These are phyloP conservation scores for Mesoclemmys tuberculata DNA, from an alignment of 2,113 vertebrate species.

Conservation along the genomic window DNA sequence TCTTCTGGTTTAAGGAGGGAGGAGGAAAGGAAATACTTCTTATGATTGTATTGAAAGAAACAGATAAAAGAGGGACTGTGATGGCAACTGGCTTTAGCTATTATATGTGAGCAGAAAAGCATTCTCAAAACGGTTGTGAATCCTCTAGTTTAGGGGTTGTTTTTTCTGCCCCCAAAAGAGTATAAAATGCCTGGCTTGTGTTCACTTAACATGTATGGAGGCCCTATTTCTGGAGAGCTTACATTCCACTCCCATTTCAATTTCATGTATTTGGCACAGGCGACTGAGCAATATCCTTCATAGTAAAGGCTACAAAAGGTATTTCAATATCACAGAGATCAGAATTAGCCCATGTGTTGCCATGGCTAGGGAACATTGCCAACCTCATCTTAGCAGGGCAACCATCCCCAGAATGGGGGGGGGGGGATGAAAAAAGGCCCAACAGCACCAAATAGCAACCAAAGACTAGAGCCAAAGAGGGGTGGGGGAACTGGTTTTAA, in stretches of 20 bases:
- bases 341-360: background rate
- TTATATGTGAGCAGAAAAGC: slow-evolving; percentile 1
- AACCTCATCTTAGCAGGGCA: background rate
- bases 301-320: background rate
- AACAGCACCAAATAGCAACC: accelerated
- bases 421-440: background rate
- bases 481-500: accelerated
- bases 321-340: background rate
- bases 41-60: slow-evolving; percentile 40
- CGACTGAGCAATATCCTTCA: slow-evolving; percentile 14
- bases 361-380: background rate
- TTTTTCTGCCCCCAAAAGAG: background rate
- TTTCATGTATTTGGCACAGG: slow-evolving; percentile 14
- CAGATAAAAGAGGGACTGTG: slow-evolving; percentile 27
- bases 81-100: slow-evolving; percentile 18
- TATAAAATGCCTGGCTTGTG: background rate
- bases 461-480: accelerated
- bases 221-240: background rate
- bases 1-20: background rate
- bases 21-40: slow-evolving; percentile 35
- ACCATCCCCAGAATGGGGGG: accelerated
- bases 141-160: background rate
- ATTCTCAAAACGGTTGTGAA: background rate
- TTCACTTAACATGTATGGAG: background rate
- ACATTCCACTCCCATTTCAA: slow-evolving; percentile 23